A percentile compares a stretch with the other conserved stretches of the same genome.
Conservation (phyloP, 2,113 vertebrate species). For the Columbina picui region DNA sequence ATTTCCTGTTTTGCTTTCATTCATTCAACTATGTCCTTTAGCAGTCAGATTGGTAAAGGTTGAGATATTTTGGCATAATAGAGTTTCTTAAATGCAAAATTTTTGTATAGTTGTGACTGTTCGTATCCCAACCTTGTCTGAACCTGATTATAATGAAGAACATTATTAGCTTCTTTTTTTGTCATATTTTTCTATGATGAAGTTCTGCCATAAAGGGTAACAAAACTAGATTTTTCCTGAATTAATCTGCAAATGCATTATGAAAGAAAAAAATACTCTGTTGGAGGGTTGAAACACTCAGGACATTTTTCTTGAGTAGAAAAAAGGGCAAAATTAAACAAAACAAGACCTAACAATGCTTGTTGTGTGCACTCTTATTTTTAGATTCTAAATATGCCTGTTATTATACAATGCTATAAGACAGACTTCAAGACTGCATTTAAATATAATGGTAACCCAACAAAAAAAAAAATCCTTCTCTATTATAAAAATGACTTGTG, state of each 20-base stretch:
- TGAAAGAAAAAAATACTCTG: not conserved
- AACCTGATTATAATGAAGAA: not conserved
- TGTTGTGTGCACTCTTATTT: not conserved
- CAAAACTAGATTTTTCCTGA: conserved; percentile 5
- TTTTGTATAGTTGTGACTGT: not conserved
- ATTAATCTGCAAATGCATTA: not conserved
- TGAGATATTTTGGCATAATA: conserved; percentile 1
- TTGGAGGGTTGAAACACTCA: not conserved
- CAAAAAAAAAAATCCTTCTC: not conserved
- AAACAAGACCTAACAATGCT: not conserved
- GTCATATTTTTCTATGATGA: not conserved
- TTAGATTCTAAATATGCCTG: not conserved
- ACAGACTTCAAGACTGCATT: not conserved
- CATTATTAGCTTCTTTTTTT: not conserved
- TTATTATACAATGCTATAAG: not conserved
- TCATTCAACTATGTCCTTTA: conserved; percentile 47
- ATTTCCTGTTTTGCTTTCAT: conserved; percentile 57
- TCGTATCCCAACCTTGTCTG: not conserved
- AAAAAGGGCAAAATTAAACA: not conserved
- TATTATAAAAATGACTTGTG: not conserved
- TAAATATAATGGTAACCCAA: not conserved
- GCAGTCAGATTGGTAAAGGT: not conserved
- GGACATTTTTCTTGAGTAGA: not conserved
- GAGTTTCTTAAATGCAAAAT: not conserved
- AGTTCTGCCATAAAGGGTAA: not conserved